Evolutionary conservation across 2,113 vertebrate species (phyloP), one percentile per base, ranked within the genome.

Genomic region (Silurus glanis): DNA sequence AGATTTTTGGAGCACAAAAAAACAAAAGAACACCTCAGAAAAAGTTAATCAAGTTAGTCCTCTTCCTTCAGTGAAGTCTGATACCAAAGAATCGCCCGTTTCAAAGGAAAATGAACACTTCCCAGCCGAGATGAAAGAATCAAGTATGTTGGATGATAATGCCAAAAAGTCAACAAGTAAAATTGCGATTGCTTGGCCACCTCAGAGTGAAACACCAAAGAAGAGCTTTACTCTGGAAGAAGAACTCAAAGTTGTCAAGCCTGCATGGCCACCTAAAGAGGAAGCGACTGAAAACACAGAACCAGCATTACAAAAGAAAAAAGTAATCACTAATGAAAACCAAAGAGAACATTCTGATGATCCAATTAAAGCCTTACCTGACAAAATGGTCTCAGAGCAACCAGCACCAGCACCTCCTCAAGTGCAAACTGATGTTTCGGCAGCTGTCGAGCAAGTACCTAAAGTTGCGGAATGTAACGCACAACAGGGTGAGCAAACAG

Each of bases 111-210:
- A 84, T 45, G 86, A 90, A 61, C 45, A 53, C n/a, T 69, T 83
- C 59, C 71, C 17, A 45, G 74, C 81, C 75, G 83, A 91, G 61
- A 81, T 91, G 51, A 85, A 59, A 9, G 37, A 90, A 67, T 47
- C 3, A 53, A 89, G 86, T 84, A 91, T 87, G 90, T 86, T 90
- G 83, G 89, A 87, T 55, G 95, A 92, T 28, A 93, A 93, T 86
- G 89, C 90, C 85, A 96, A 94, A 92, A 97, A 94, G 91, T 87
- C 90, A 25, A 67, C 93, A 4, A 95, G 94, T 85, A 99, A 98
- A 92, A 95, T 99, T 90, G 95, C 94, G 53, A 94, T 98, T 45
- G 94, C 92, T n/a, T 99, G 98, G 98, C 98, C 98, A 59, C 98
- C 97, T 87, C 95, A 94, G 85, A 89, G 28, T 14, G 96, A 96